These are phyloP conservation scores for Hycleus cichorii DNA, from an alignment of 1,140 invertebrate species.

Conservation along the genomic window DNA sequence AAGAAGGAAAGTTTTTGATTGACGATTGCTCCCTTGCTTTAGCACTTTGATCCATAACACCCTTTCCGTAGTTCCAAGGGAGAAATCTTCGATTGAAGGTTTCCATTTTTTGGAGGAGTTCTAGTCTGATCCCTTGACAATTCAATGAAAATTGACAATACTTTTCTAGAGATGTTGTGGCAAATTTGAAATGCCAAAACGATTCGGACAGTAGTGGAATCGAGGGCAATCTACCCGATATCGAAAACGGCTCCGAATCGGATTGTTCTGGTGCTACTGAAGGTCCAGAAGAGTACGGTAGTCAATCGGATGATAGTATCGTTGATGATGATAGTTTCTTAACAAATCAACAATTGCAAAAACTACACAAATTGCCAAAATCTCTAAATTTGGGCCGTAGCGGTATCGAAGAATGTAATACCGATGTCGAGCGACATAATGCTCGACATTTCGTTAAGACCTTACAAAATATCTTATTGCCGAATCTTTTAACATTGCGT, in stretches of 20 bases:
- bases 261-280: slow-evolving; percentile 66
- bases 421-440: slow-evolving; percentile 70
- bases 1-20: slow-evolving; percentile 36
- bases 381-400: slow-evolving; percentile 50
- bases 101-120: no score
- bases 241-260: slow-evolving; percentile 48
- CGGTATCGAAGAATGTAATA: slow-evolving; percentile 58
- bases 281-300: slow-evolving; percentile 54
- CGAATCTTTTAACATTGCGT: slow-evolving; percentile 59
- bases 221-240: slow-evolving; percentile 49
- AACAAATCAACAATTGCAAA: slow-evolving; percentile 47
- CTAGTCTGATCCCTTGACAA: slow-evolving; percentile 26
- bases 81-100: no score
- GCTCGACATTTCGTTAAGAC: slow-evolving; percentile 68
- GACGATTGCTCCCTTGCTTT: no score
- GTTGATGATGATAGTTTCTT: slow-evolving; percentile 45
- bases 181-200: slow-evolving; percentile 44
- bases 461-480: slow-evolving; percentile 60
- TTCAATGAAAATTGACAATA: no score
- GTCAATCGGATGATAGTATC: slow-evolving; percentile 47
- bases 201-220: slow-evolving; percentile 45
- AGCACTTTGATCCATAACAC: no score
- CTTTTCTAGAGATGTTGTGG: slow-evolving; percentile 44
- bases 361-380: slow-evolving; percentile 59
- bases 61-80: no score